A percentile compares a stretch with the other conserved stretches of the same genome.
These are phyloP conservation scores for Polia nebulosa DNA, from an alignment of 2,888 invertebrate species.

Conservation along the genomic window DNA sequence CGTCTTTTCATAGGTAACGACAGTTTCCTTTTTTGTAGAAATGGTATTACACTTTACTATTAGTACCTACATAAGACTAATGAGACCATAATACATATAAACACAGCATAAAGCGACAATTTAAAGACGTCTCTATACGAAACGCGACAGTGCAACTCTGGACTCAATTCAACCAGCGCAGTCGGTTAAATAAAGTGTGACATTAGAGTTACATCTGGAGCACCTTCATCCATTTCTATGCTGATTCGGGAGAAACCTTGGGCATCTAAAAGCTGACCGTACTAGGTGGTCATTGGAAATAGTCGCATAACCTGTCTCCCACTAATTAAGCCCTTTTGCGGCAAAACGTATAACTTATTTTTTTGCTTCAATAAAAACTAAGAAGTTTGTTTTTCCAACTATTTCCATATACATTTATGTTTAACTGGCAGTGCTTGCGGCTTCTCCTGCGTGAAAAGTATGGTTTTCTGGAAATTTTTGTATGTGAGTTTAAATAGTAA, in stretches of 20 bases:
- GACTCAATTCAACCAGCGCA: constrained; percentile 34
- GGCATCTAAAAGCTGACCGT: constrained; percentile 42
- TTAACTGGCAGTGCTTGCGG: neutral
- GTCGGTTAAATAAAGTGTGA: constrained; percentile 30
- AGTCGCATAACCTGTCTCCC: constrained; percentile 36
- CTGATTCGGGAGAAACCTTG: constrained; percentile 50
- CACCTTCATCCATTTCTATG: constrained; percentile 46
- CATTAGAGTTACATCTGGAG: constrained; percentile 42
- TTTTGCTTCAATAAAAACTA: constrained; percentile 40
- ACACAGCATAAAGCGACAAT: constrained; percentile 7
- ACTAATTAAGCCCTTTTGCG: constrained; percentile 58
- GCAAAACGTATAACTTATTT: constrained; percentile 39
- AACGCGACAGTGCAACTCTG: constrained; percentile 49
- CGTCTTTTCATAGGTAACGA: neutral
- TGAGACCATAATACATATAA: neutral
- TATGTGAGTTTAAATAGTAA: too few relatives aligned
- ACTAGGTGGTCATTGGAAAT: constrained; percentile 46
- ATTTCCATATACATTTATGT: constrained; percentile 23
- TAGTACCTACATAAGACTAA: neutral
- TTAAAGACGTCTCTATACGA: constrained; percentile 26
- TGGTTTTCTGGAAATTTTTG: neutral
- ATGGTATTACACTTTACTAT: neutral
- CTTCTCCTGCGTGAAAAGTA: neutral
- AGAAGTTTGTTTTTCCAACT: constrained; percentile 2
- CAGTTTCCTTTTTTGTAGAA: neutral